A percentile compares a stretch with the other conserved stretches of the same genome.
Conservation (phyloP, 2,888 invertebrate species). For the Diogma glabrata region DNA sequence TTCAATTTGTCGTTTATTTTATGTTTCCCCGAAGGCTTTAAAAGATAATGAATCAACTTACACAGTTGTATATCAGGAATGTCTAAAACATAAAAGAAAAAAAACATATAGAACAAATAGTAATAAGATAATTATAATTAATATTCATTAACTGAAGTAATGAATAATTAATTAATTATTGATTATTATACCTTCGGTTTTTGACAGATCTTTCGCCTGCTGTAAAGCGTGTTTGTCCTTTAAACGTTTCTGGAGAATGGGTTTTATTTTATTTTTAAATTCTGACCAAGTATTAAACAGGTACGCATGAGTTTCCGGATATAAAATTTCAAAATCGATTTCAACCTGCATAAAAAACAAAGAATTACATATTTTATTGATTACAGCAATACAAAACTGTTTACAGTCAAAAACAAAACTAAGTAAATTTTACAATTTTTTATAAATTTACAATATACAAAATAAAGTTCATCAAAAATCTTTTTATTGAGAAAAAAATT, state of each 20-base stretch:
- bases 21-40: not conserved
- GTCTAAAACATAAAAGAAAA: no score
- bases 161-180: no score
- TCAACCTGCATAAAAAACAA: not conserved
- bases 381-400: no score
- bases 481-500: no score
- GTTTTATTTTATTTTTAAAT: not conserved
- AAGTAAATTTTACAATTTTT: no score
- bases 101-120: not conserved
- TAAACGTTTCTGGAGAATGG: not conserved
- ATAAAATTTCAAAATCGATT: not conserved
- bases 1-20: not conserved
- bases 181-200: not conserved
- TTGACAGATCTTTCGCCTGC: not conserved
- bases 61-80: not conserved
- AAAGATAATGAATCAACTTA: not conserved
- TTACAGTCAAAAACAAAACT: no score
- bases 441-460: no score
- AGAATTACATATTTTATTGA: no score
- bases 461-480: no score
- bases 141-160: no score
- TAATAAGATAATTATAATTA: no score
- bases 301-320: not conserved
- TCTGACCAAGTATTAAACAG: no score
- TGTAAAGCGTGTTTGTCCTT: not conserved